Conservation (phyloP, 1,140 invertebrate genomes). For the Drosophila nebulosa region DNA sequence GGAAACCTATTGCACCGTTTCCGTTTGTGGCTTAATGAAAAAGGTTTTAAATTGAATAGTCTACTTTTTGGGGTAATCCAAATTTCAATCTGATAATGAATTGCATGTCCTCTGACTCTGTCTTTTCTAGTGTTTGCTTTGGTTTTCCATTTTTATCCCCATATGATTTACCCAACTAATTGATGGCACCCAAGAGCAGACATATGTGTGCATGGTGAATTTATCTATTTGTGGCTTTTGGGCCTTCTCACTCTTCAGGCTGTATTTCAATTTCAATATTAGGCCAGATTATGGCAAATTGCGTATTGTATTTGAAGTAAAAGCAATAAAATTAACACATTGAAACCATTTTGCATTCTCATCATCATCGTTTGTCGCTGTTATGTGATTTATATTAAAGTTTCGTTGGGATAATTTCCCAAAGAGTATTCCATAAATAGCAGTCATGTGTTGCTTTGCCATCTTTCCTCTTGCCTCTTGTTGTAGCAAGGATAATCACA, state of each 20-base stretch:
- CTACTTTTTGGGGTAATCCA: background rate
- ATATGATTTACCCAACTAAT: background rate
- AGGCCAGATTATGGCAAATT: conserved; percentile 43
- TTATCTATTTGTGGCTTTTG: background rate
- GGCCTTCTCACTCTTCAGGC: background rate
- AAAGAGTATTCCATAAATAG: background rate
- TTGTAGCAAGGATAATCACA: conserved; percentile 1
- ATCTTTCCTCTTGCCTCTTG: conserved; percentile 27
- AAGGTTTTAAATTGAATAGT: background rate
- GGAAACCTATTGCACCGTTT: background rate
- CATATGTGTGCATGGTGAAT: background rate
- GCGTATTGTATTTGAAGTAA: background rate
- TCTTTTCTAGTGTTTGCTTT: background rate
- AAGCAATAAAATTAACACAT: conserved; percentile 75
- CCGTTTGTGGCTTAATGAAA: background rate
- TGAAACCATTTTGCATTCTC: conserved; percentile 22
- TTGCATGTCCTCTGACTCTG: background rate
- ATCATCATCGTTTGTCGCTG: background rate
- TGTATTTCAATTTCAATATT: background rate
- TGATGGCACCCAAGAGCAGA: background rate
- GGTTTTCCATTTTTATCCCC: background rate
- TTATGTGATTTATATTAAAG: background rate
- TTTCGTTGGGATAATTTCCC: background rate
- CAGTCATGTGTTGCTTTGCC: background rate
- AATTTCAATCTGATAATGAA: background rate